These are phyloP conservation scores for Plutomurus gul DNA, from an alignment of 1,140 invertebrate species.

Conservation along the genomic window DNA sequence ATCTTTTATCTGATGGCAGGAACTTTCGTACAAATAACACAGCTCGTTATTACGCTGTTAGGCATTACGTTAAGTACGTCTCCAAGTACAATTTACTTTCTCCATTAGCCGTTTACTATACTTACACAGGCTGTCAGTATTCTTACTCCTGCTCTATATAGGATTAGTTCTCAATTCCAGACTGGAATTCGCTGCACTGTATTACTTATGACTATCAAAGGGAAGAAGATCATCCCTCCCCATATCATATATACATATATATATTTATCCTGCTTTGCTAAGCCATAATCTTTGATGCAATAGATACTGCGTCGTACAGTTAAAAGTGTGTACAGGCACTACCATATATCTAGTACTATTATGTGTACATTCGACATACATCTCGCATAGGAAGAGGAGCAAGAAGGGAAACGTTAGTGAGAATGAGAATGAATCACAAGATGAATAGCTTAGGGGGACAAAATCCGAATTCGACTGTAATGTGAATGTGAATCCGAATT, in stretches of 20 bases:
- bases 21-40: too few species aligned
- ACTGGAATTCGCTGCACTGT: too few species aligned
- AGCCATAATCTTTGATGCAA: background rate
- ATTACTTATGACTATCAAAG: background rate
- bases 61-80: too few species aligned
- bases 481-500: constrained; percentile 19
- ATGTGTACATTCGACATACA: too few species aligned
- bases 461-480: constrained; percentile 30
- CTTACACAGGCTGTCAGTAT: too few species aligned
- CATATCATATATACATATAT: background rate
- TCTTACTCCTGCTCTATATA: too few species aligned
- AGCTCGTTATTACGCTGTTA: too few species aligned
- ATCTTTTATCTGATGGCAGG: too few species aligned
- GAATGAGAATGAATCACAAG: constrained; percentile 48
- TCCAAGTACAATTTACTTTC: too few species aligned
- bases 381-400: background rate
- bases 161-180: too few species aligned
- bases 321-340: background rate
- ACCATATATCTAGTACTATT: background rate
- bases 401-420: background rate
- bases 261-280: background rate
- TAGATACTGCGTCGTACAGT: background rate
- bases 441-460: constrained; percentile 48
- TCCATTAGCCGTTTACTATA: too few species aligned
- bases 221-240: background rate